Percentiles rank a stretch among this genome's conserved stretches.
phyloP scores from a whole-genome alignment of 2,797 vertebrate genomes.

The Pangasius djambal region DNA sequence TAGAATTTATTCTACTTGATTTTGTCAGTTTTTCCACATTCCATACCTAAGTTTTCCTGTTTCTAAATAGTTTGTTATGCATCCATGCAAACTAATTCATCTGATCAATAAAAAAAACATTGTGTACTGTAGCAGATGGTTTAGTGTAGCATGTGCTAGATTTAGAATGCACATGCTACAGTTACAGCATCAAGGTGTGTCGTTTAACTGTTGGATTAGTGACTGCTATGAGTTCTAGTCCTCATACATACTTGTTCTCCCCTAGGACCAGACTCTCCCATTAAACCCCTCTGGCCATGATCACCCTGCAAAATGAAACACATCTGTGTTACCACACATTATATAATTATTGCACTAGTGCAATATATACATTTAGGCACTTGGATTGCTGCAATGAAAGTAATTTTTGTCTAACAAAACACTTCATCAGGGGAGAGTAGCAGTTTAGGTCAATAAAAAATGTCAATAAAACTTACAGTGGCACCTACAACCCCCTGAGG shows the following conservation, averaged over 20 bases:
- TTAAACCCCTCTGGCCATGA: conserved; percentile 85
- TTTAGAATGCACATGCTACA: not conserved
- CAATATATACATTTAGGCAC: not conserved
- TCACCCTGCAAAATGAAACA: conserved; percentile 83
- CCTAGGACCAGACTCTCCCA: conserved; percentile 88
- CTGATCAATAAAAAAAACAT: not conserved
- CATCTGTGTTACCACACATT: not conserved
- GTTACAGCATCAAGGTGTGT: not conserved
- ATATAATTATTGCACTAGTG: not conserved
- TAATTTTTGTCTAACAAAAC: not conserved
- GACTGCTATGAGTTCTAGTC: not conserved
- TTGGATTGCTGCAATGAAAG: not conserved
- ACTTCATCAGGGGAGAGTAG: not conserved
- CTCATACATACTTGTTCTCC: conserved; percentile 82
- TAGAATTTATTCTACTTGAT: not conserved
- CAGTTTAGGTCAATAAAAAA: not conserved
- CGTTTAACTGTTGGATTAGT: not conserved
- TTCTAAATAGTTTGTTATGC: not conserved
- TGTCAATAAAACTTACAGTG: conserved; percentile 77
- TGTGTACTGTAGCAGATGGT: not conserved
- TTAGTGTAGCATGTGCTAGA: not conserved
- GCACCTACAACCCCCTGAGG: conserved; percentile 88
- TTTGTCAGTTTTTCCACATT: not conserved
- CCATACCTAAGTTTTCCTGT: not conserved
- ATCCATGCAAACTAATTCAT: not conserved